Percentiles rank a stretch among this genome's conserved stretches.
Evolutionary conservation across 1,140 invertebrate genomes (phyloP).

Genomic region (Ephestia elutella): DNA sequence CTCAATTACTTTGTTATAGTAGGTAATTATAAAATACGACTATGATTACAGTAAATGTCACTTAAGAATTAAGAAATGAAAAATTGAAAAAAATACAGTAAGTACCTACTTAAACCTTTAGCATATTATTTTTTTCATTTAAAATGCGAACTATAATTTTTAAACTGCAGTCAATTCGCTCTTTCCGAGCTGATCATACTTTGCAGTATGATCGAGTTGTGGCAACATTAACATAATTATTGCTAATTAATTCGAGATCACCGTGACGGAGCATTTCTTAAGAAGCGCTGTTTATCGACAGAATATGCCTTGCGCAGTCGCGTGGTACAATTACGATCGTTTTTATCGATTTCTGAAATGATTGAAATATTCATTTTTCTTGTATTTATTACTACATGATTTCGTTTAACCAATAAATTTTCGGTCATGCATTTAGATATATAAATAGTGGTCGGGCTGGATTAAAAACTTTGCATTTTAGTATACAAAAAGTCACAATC

Average conservation of each 20-base stretch:
- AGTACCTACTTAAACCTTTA: no score
- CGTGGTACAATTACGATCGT: constrained; percentile 31
- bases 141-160: not conserved
- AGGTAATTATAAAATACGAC: no score
- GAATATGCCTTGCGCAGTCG: constrained; percentile 30
- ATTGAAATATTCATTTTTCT: not conserved
- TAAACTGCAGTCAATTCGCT: not conserved
- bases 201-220: not conserved
- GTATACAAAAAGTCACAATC: no score
- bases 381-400: no score
- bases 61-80: no score
- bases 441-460: no score
- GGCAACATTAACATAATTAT: constrained; percentile 45
- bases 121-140: not conserved
- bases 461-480: no score
- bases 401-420: no score
- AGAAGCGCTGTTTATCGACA: constrained; percentile 35
- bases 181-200: not conserved
- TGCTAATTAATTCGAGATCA: constrained; percentile 39
- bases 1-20: no score
- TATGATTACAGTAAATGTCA: no score
- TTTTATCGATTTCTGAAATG: constrained; percentile 13
- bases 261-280: constrained; percentile 34
- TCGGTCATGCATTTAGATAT: no score
- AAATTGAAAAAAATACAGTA: no score